These are phyloP conservation scores for Turdus rufiventris DNA, from an alignment of 2,113 vertebrate species.

Conservation along the genomic window DNA sequence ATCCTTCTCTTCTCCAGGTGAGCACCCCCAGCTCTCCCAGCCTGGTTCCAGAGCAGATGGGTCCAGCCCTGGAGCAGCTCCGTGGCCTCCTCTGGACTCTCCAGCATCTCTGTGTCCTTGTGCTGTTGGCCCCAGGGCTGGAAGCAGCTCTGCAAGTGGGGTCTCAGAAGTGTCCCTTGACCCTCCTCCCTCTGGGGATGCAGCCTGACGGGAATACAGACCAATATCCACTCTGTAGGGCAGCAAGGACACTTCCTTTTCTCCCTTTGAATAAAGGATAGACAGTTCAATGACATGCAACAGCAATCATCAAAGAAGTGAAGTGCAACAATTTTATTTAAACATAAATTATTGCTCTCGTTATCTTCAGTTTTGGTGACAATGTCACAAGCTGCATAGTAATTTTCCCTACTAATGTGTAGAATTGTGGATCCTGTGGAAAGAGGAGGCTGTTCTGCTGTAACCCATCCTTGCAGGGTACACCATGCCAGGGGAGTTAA, in stretches of 20 bases:
- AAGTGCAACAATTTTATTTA: background rate
- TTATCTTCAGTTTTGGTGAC: background rate
- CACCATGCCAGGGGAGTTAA: background rate
- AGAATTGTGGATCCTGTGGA: background rate
- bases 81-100: fast-evolving
- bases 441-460: background rate
- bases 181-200: background rate
- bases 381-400: background rate
- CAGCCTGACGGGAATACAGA: background rate
- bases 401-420: background rate
- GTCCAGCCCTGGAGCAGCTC: background rate
- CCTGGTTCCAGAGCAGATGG: background rate
- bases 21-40: background rate
- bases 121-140: too few species aligned
- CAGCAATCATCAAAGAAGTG: background rate
- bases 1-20: background rate
- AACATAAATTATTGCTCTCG: background rate
- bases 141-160: background rate
- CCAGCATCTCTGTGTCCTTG: background rate
- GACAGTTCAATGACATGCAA: background rate
- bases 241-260: background rate
- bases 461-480: background rate
- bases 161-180: background rate
- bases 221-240: background rate
- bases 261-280: background rate